Conservation (phyloP, 2,888 invertebrate genomes). For the Erebia aethiops region DNA sequence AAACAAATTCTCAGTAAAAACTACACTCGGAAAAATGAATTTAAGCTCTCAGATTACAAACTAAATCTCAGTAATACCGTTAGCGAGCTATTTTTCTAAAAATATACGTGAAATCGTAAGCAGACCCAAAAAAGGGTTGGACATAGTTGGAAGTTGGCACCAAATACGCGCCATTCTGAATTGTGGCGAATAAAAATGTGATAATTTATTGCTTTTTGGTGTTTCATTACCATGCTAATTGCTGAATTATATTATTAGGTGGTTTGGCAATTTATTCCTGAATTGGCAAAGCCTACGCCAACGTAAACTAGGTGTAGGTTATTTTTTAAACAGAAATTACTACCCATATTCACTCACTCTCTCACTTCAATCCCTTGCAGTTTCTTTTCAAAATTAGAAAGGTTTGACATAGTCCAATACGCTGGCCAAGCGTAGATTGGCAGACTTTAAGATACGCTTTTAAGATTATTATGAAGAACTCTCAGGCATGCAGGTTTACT, state of each 20-base stretch:
- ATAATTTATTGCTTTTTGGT: constrained; percentile 23
- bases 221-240: constrained; percentile 17
- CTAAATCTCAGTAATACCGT: constrained; percentile 14
- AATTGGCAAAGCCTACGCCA: constrained; percentile 2
- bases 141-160: constrained; percentile 13
- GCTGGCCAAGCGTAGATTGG: too few species aligned
- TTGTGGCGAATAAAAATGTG: constrained; percentile 17
- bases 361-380: too few species aligned
- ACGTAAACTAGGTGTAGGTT: neutral
- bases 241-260: constrained; percentile 5
- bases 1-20: neutral
- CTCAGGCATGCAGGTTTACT: too few species aligned
- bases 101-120: constrained; percentile 19
- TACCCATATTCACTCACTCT: too few species aligned
- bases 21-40: neutral
- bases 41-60: neutral
- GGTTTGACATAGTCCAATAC: too few species aligned
- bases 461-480: too few species aligned
- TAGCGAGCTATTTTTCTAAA: constrained; percentile 19
- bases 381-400: too few species aligned
- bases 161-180: constrained; percentile 14
- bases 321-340: too few species aligned
- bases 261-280: neutral
- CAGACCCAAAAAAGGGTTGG: constrained; percentile 17
- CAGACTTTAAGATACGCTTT: too few species aligned